Percentiles rank a stretch among this genome's conserved stretches.
These are phyloP conservation scores for Aleadryas rufinucha DNA, from an alignment of 2,113 vertebrate species.

Conservation along the genomic window DNA sequence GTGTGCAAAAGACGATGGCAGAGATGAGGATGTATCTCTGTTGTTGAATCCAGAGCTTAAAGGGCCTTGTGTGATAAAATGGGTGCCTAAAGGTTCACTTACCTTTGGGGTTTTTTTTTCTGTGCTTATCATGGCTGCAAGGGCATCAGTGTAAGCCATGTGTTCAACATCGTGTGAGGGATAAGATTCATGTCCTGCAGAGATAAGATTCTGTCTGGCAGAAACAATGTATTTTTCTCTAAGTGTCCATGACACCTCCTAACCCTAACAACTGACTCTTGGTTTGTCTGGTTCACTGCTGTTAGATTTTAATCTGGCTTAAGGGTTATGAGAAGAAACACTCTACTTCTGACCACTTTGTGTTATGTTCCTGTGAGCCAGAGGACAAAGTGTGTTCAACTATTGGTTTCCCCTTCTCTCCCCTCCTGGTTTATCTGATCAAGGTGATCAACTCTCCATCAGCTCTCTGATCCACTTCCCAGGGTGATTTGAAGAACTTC, in stretches of 20 bases:
- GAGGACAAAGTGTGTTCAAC: background rate
- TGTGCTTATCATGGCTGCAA: background rate
- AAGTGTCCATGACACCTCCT: background rate
- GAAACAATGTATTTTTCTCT: background rate
- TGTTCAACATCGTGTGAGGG: background rate
- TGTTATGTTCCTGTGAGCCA: background rate
- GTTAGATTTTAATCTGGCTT: background rate
- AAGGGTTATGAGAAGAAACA: background rate
- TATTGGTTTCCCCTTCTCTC: background rate
- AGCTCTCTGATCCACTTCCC: background rate
- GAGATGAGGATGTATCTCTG: background rate
- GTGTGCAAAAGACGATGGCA: background rate
- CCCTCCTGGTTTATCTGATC: background rate
- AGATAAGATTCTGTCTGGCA: background rate
- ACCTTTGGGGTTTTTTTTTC: background rate
- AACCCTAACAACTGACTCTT: background rate
- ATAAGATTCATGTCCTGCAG: background rate
- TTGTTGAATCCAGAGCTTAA: background rate
- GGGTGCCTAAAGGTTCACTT: background rate
- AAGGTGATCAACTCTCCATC: background rate
- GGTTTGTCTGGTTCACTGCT: background rate
- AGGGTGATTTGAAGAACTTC: background rate
- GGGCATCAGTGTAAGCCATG: background rate
- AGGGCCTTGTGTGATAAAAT: background rate
- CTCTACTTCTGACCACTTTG: background rate